Evolutionary conservation across 2,113 vertebrate genomes (phyloP).

Genomic region (Brachypodius melanocephalos): DNA sequence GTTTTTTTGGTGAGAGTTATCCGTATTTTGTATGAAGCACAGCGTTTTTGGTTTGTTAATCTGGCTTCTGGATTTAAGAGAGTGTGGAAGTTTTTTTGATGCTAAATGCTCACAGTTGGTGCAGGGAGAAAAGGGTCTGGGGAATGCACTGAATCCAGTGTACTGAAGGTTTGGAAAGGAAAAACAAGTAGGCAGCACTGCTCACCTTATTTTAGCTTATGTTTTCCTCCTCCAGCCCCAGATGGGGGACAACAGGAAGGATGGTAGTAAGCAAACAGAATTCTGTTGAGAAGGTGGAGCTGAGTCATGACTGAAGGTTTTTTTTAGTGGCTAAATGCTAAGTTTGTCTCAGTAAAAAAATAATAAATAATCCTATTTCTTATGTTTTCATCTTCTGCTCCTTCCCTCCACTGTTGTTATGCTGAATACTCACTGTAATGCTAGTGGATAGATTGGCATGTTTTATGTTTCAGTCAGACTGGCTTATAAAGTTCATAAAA

Average conservation of each 20-base stretch:
- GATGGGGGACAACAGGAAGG: background rate
- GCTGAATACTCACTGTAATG: background rate
- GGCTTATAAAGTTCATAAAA: background rate
- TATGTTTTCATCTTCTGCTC: background rate
- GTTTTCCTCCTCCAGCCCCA: background rate
- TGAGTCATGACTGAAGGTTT: background rate
- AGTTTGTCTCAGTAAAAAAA: background rate
- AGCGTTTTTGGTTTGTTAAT: background rate
- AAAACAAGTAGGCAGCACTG: background rate
- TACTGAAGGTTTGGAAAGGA: background rate
- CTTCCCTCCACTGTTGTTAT: background rate
- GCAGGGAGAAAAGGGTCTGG: too few species aligned
- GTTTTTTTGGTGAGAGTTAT: background rate
- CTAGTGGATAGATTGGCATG: background rate
- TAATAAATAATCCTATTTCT: background rate
- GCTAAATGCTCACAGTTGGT: background rate
- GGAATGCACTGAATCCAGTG: background rate
- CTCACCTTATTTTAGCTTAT: background rate
- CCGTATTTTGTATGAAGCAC: background rate
- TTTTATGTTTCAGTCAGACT: background rate
- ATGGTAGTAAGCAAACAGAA: background rate
- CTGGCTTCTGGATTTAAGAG: background rate
- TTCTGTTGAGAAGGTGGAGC: background rate
- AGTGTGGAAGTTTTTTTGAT: background rate
- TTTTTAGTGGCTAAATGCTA: background rate